These are phyloP conservation scores for Tetramorium parvispinum DNA, from an alignment of 1,140 invertebrate genomes.

Conservation along the genomic window DNA sequence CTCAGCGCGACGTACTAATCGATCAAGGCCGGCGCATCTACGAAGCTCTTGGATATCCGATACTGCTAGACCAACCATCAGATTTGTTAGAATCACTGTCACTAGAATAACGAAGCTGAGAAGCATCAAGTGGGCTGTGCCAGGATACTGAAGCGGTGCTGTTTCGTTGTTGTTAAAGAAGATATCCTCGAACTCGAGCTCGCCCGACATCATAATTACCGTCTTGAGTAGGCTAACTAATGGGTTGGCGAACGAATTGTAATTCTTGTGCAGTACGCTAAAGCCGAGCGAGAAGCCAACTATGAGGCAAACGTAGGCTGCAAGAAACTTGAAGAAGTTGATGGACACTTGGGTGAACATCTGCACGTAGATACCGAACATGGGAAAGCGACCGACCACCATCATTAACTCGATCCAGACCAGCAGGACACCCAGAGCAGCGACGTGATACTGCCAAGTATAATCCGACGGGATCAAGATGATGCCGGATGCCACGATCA, in stretches of 20 bases:
- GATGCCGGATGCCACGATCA: slow-evolving; percentile 90
- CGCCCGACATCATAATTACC: slow-evolving; percentile 95
- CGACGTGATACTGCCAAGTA: slow-evolving; percentile 92
- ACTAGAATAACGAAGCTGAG: slow-evolving; percentile 92
- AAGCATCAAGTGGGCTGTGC: slow-evolving; percentile 92
- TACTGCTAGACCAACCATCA: slow-evolving; percentile 94
- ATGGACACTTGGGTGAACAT: slow-evolving; percentile 94
- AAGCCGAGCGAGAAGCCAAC: slow-evolving; percentile 92
- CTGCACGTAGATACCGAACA: slow-evolving; percentile 94
- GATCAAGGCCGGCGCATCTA: slow-evolving; percentile 92
- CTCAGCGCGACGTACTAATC: slow-evolving; percentile 92
- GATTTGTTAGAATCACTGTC: slow-evolving; percentile 94
- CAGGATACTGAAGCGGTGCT: slow-evolving; percentile 86
- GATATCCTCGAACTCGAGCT: slow-evolving; percentile 94
- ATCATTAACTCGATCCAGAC: slow-evolving; percentile 94
- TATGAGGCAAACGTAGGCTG: slow-evolving; percentile 92
- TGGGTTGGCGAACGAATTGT: slow-evolving; percentile 89
- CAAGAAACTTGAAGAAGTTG: slow-evolving; percentile 93
- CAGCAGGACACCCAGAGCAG: slow-evolving; percentile 91
- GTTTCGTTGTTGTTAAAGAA: slow-evolving; percentile 89
- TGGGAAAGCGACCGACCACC: slow-evolving; percentile 93
- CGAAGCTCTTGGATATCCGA: slow-evolving; percentile 94
- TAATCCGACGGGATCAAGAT: slow-evolving; percentile 77
- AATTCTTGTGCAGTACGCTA: slow-evolving; percentile 92
- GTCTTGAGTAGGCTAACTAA: slow-evolving; percentile 90